Evolutionary conservation across 1,140 invertebrate genomes (phyloP), one percentile per base, ranked within the genome.

Genomic region (Drosophila santomea): DNA sequence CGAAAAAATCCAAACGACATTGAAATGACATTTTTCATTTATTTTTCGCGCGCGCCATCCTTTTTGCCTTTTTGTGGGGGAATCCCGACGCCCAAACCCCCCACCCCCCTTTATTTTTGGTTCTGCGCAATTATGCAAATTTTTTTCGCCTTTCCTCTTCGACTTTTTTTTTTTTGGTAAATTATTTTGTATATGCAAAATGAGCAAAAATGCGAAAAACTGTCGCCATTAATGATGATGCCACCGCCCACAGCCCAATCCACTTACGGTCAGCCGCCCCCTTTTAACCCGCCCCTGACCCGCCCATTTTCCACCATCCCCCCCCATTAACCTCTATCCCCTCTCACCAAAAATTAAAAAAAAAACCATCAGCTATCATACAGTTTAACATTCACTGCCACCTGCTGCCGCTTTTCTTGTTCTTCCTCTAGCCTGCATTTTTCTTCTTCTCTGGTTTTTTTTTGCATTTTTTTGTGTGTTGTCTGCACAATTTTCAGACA

Each of bases 1-100:
- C 83, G 64, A 76, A 68, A 86, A 89, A 74, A 80, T 76, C 76
- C 73, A 79, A 88, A 80, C 83, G 83, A 88, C 83, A 88, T 89
- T 89, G 84, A 89, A 89, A 89, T 89, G 84, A 89, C 84, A 89
- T 89, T 89, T 89, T 89, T 89, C 83, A 88, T 88, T 86, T 79
- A 76, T 80, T 83, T 88, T 77, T 63, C 43, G 23, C 44, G 44
- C 60, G 38, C 52, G 8, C 44, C 48, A 45, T 62, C 57, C 61
- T 56, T 59, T 55, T 59, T 55, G 44, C 28, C 7, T 32, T 32
- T 10, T 32, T 32, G 32, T 32, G 3, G 44, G 35, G 47, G 61
- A 43, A 54, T 17, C 55, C 58, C 58, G 23, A 28, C 7, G 17
- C 15, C 15, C 43, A 11, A 7, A 8, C 8, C 15, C 2, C 15